Conservation (phyloP, 2,797 vertebrate species). For the Acanthornis magna region DNA sequence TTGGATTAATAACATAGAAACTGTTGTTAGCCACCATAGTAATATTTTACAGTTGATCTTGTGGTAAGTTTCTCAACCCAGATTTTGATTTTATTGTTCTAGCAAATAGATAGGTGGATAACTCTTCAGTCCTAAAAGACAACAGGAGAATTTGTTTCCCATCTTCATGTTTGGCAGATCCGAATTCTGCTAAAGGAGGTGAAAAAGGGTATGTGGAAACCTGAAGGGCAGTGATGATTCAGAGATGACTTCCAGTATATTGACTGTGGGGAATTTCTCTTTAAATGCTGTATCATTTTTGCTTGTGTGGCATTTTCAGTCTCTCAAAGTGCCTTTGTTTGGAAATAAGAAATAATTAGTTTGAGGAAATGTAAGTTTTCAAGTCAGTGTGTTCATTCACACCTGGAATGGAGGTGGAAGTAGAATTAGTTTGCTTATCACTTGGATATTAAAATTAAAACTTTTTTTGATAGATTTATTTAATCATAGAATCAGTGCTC, state of each 20-base stretch:
- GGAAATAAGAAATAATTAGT: slow-evolving; percentile 11
- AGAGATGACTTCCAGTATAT: not conserved
- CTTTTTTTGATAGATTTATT: not conserved
- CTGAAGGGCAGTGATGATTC: not conserved
- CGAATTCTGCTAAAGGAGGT: not conserved
- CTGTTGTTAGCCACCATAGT: not conserved
- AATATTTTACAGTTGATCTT: slow-evolving; percentile 22
- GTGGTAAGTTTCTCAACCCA: slow-evolving; percentile 1
- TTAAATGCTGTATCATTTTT: not conserved
- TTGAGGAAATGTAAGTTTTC: not conserved
- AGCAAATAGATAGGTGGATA: not conserved
- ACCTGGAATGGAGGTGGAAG: not conserved
- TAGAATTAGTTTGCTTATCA: slow-evolving; percentile 10
- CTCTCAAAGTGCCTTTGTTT: not conserved
- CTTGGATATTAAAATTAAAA: slow-evolving; percentile 8
- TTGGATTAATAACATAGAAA: slow-evolving; percentile 42
- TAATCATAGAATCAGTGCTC: not conserved
- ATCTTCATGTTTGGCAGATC: not conserved
- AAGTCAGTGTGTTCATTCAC: not conserved
- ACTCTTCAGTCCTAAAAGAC: not conserved
- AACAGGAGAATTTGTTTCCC: not conserved
- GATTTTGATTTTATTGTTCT: slow-evolving; percentile 2
- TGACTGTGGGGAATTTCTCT: not conserved
- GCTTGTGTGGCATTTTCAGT: not conserved
- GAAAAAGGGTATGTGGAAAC: not conserved